phyloP scores from a whole-genome alignment of 2,113 vertebrate species.

The Leptosomus discolor region DNA sequence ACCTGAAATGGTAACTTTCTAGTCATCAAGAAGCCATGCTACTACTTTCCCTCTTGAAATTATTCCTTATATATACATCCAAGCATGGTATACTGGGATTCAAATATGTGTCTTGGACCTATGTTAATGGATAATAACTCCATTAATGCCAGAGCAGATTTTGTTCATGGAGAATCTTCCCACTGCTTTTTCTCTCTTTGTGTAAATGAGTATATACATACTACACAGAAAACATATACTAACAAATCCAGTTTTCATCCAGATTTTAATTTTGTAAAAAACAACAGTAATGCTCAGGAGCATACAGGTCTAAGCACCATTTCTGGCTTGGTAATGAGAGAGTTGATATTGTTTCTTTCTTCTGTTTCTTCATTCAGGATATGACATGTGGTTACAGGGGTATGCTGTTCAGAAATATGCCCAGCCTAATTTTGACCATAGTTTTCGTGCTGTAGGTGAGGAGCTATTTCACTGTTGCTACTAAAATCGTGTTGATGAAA shows the following conservation, averaged over 20 bases:
- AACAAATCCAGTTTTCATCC: background rate
- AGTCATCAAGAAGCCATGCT: background rate
- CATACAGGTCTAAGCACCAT: accelerated
- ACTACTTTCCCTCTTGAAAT: background rate
- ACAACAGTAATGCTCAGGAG: background rate
- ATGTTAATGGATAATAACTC: background rate
- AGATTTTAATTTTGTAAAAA: background rate
- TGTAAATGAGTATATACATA: background rate
- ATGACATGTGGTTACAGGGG: background rate
- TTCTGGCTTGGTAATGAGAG: background rate
- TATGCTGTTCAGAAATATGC: background rate
- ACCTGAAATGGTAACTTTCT: background rate
- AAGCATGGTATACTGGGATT: background rate
- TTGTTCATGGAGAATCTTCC: background rate
- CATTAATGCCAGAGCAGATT: background rate
- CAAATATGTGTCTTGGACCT: background rate
- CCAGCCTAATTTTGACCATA: background rate
- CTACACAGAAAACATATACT: background rate
- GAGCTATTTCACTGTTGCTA: background rate
- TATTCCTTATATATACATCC: background rate
- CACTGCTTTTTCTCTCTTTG: background rate
- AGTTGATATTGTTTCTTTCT: background rate
- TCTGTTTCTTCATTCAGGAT: background rate
- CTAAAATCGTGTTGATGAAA: background rate
- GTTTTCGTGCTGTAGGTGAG: background rate